Evolutionary conservation across 2,797 vertebrate genomes (phyloP).

Genomic region (Telmatherina bonti): DNA sequence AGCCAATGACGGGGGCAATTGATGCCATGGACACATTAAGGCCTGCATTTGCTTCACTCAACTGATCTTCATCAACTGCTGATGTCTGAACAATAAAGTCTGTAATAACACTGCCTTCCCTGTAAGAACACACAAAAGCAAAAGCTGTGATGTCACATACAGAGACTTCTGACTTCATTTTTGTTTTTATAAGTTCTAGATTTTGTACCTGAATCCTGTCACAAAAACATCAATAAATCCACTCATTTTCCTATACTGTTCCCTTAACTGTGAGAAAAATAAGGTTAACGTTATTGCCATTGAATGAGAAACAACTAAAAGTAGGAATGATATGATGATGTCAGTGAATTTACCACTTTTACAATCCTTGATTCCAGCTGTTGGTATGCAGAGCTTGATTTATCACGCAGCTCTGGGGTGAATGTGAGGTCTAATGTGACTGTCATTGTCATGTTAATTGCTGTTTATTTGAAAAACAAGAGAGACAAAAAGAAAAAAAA

Average conservation of each 20-base stretch:
- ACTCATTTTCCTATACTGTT: conserved; percentile 19
- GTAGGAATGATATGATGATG: background rate
- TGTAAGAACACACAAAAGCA: conserved; percentile 57
- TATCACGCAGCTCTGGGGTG: conserved; percentile 1
- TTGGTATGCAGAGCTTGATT: conserved; percentile 11
- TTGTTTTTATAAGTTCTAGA: background rate
- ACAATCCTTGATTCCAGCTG: conserved; percentile 6
- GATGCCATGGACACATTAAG: conserved; percentile 36
- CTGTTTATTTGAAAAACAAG: conserved; percentile 38
- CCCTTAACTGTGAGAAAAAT: conserved; percentile 19
- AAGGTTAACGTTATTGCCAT: background rate
- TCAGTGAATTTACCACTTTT: conserved; percentile 53
- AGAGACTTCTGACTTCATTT: background rate
- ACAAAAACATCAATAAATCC: conserved; percentile 37
- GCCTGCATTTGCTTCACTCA: conserved; percentile 62
- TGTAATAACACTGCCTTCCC: conserved; percentile 84
- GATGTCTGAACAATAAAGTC: conserved; percentile 67
- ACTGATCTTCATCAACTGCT: conserved; percentile 13
- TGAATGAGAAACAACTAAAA: background rate
- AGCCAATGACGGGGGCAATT: conserved; percentile 35
- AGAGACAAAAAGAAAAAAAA: background rate
- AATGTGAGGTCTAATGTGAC: conserved; percentile 43
- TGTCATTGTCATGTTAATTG: conserved; percentile 41
- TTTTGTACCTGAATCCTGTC: conserved; percentile 58
- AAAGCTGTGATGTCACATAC: background rate